Evolutionary conservation across 1,140 invertebrate genomes (phyloP).

Genomic region (Heterodera schachtii): DNA sequence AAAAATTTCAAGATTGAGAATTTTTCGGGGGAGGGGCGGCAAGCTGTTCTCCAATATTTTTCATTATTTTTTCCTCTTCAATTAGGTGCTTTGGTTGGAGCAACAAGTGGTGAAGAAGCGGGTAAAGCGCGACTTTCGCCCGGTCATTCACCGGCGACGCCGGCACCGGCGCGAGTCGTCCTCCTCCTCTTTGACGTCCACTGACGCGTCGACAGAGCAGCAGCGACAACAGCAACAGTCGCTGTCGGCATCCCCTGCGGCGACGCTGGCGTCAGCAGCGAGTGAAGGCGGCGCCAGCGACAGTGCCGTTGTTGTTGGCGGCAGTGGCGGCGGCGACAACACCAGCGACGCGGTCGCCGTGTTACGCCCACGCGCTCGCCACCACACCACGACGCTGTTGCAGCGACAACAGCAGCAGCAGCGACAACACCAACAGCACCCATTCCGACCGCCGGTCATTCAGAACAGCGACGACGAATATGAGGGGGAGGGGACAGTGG

Average conservation of each 20-base stretch:
- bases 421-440: not conserved
- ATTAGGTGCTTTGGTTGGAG: conserved; percentile 85
- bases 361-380: not conserved
- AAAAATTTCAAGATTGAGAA: no score
- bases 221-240: conserved; percentile 12
- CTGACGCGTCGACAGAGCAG: not conserved
- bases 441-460: conserved; percentile 9
- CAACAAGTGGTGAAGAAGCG: conserved; percentile 86
- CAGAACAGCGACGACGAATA: conserved; percentile 34
- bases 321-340: not conserved
- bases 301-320: not conserved
- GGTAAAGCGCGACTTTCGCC: conserved; percentile 79
- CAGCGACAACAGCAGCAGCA: not conserved
- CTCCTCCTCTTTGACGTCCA: conserved; percentile 8
- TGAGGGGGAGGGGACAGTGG: conserved; percentile 5
- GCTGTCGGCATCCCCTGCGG: not conserved
- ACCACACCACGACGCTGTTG: not conserved
- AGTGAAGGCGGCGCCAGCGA: not conserved
- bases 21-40: no score
- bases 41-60: no score
- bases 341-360: not conserved
- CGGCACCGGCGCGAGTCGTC: conserved; percentile 7
- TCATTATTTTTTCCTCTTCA: no score
- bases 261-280: not conserved
- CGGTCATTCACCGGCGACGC: conserved; percentile 14